Percentiles rank a stretch among this genome's conserved stretches.
These are phyloP conservation scores for Acronicta alni DNA, from an alignment of 2,888 invertebrate species.

Conservation along the genomic window DNA sequence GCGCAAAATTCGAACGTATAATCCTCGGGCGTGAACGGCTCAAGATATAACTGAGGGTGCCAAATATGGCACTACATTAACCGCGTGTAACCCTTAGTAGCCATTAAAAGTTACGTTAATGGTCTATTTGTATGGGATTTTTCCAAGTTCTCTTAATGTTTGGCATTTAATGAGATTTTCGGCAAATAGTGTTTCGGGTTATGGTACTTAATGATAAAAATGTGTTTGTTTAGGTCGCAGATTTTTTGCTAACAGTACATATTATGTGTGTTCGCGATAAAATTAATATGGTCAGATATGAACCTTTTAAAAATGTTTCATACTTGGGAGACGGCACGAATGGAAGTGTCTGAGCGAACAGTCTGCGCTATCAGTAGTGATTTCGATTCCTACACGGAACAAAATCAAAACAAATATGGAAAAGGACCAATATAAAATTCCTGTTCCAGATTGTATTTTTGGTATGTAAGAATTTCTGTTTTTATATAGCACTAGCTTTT, in stretches of 20 bases:
- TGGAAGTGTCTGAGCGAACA: no score
- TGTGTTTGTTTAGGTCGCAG: constrained; percentile 24
- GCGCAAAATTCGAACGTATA: constrained; percentile 71
- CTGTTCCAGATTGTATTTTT: no score
- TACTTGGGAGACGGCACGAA: no score
- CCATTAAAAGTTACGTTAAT: constrained; percentile 63
- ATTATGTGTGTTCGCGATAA: background rate
- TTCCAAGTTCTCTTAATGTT: constrained; percentile 52
- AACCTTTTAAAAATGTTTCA: no score
- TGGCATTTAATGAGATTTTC: constrained; percentile 48
- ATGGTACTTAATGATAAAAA: constrained; percentile 27
- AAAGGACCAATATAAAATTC: no score
- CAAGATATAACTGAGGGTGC: constrained; percentile 64
- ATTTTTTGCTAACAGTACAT: background rate
- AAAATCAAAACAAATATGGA: no score
- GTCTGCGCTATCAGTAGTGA: no score
- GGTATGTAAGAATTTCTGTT: no score
- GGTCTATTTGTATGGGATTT: constrained; percentile 58
- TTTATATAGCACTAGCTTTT: no score
- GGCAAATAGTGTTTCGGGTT: constrained; percentile 22
- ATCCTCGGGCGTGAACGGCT: constrained; percentile 59
- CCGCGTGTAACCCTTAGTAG: constrained; percentile 50
- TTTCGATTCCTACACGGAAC: no score
- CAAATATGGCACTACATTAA: constrained; percentile 67
- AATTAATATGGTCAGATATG: no score